Percentiles rank a stretch among this genome's conserved stretches.
Conservation (phyloP, 2,797 vertebrate species). For the Parauchenoglanis punctatus region DNA sequence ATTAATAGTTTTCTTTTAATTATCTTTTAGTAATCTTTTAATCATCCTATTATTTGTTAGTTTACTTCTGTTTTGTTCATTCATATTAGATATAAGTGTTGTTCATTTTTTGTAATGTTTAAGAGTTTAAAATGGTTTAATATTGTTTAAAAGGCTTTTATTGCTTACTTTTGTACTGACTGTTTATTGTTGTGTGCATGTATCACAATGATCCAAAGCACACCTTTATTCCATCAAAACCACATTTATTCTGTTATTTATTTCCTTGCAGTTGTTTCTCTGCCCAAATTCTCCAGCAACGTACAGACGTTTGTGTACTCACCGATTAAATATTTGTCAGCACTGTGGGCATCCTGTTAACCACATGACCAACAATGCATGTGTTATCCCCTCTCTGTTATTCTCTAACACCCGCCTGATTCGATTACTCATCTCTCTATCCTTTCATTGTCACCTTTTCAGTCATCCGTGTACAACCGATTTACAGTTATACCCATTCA, state of each 20-base stretch:
- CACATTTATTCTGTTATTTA: not conserved
- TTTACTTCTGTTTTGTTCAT: not conserved
- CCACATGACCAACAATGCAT: constrained; percentile 13
- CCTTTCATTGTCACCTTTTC: constrained; percentile 25
- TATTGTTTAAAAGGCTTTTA: not conserved
- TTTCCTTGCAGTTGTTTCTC: not conserved
- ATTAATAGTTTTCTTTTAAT: not conserved
- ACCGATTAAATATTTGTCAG: constrained; percentile 23
- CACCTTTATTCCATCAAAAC: not conserved
- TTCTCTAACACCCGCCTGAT: constrained; percentile 23
- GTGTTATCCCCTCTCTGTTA: constrained; percentile 20
- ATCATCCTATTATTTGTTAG: not conserved
- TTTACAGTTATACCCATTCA: constrained; percentile 35
- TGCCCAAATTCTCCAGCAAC: not conserved
- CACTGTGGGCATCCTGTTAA: constrained; percentile 21
- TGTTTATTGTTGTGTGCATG: not conserved
- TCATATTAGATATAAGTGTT: not conserved
- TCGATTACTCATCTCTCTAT: constrained; percentile 35
- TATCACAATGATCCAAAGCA: not conserved
- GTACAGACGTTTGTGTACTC: not conserved
- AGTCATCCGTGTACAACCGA: constrained; percentile 37
- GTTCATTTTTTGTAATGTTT: not conserved
- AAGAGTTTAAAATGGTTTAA: not conserved
- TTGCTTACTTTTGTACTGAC: not conserved
- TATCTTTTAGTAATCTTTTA: not conserved